Evolutionary conservation across 1,140 invertebrate genomes (phyloP).

Genomic region (Cyclargus thomasi): DNA sequence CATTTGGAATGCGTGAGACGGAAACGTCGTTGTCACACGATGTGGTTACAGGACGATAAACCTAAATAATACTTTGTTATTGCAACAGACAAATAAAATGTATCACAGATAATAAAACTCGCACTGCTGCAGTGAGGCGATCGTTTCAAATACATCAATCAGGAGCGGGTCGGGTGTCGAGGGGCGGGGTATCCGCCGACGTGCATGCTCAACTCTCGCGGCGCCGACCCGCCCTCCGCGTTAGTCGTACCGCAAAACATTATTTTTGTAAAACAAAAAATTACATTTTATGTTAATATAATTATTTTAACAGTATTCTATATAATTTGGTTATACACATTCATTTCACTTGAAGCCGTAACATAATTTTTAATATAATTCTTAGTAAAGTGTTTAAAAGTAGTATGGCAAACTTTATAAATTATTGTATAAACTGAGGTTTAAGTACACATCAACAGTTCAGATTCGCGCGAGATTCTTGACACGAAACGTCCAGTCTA

Average conservation of each 20-base stretch:
- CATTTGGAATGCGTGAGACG: constrained; percentile 61
- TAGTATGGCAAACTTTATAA: background rate
- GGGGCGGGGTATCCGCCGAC: background rate
- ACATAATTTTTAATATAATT: background rate
- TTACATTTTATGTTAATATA: background rate
- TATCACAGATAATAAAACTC: constrained; percentile 62
- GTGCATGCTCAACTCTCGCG: background rate
- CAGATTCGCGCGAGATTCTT: background rate
- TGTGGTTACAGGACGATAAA: constrained; percentile 19
- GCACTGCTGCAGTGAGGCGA: background rate
- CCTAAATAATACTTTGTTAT: constrained; percentile 39
- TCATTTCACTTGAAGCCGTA: background rate
- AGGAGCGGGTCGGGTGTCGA: background rate
- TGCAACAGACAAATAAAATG: constrained; percentile 60
- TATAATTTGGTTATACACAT: background rate
- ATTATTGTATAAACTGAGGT: background rate
- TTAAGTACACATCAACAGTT: background rate
- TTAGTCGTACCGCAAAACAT: background rate
- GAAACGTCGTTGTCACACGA: constrained; percentile 44
- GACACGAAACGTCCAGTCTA: background rate
- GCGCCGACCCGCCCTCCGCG: no score
- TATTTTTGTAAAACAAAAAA: background rate
- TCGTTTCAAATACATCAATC: background rate
- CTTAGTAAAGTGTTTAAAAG: background rate
- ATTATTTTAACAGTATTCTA: background rate